Evolutionary conservation across 2,797 vertebrate species (phyloP).

Genomic region (Eulemur mongoz): DNA sequence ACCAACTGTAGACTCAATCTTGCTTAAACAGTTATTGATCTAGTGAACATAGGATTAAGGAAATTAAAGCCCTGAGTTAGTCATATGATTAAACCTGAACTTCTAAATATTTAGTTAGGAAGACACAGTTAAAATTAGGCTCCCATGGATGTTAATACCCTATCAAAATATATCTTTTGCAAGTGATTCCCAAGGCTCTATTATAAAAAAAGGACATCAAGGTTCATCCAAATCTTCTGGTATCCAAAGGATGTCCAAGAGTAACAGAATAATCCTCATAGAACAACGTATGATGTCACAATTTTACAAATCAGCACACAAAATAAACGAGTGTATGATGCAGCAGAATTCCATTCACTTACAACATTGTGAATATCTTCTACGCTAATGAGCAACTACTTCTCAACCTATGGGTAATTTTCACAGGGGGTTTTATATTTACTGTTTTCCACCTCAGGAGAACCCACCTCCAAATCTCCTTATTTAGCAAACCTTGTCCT

Average conservation of each 20-base stretch:
- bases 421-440: background rate
- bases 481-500: background rate
- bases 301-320: background rate
- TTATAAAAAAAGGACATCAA: constrained; percentile 60
- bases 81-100: constrained; percentile 76
- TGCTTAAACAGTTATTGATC: constrained; percentile 77
- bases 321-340: background rate
- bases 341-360: background rate
- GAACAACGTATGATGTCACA: background rate
- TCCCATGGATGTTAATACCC: constrained; percentile 66
- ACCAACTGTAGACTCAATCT: constrained; percentile 62
- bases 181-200: constrained; percentile 77
- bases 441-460: background rate
- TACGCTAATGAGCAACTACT: background rate
- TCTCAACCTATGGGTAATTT: background rate
- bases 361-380: background rate
- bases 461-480: background rate
- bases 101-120: constrained; percentile 77
- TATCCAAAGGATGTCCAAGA: background rate
- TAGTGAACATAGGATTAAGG: constrained; percentile 66
- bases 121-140: constrained; percentile 55
- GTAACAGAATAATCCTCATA: background rate
- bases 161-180: constrained; percentile 72
- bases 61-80: constrained; percentile 61
- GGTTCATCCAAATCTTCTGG: constrained; percentile 2